These are phyloP conservation scores for Gymnocephalus cernua DNA, from an alignment of 2,113 vertebrate species.

Conservation along the genomic window DNA sequence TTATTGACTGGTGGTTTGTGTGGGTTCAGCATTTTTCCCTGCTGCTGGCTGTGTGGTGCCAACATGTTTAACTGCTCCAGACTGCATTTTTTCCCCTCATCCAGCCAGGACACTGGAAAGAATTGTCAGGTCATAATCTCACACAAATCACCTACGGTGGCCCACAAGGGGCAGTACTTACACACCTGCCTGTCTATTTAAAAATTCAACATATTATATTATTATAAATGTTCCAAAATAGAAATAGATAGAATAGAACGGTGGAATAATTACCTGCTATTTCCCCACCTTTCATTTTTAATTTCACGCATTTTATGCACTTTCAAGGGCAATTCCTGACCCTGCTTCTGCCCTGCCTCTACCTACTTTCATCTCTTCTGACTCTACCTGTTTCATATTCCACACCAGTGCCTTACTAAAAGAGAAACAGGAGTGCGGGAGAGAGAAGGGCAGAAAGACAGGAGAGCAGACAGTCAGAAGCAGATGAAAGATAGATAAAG, in stretches of 20 bases:
- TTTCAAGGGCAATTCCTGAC: constrained; percentile 75
- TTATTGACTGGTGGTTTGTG: constrained; percentile 38
- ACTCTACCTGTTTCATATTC: constrained; percentile 71
- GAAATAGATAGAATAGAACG: too few species aligned
- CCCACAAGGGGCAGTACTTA: constrained; percentile 47
- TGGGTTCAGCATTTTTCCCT: constrained; percentile 35
- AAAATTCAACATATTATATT: constrained; percentile 3
- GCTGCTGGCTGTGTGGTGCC: constrained; percentile 6
- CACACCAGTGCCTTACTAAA: constrained; percentile 43
- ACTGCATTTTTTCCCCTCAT: background rate
- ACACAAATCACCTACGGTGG: background rate
- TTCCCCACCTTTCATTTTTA: constrained; percentile 67
- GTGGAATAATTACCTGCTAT: constrained; percentile 48
- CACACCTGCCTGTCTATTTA: constrained; percentile 23
- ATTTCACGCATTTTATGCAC: constrained; percentile 76
- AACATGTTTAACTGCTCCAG: constrained; percentile 9
- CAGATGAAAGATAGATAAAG: constrained; percentile 74
- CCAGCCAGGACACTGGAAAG: background rate
- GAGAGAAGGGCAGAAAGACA: constrained; percentile 47
- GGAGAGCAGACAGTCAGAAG: constrained; percentile 67
- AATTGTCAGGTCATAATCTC: constrained; percentile 19
- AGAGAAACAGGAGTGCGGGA: constrained; percentile 48
- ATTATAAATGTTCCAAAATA: constrained; percentile 4
- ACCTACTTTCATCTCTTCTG: constrained; percentile 67
- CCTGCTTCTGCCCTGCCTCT: constrained; percentile 58